Evolutionary conservation across 2,888 invertebrate species (phyloP).

Genomic region (Monoplex corrugatus): DNA sequence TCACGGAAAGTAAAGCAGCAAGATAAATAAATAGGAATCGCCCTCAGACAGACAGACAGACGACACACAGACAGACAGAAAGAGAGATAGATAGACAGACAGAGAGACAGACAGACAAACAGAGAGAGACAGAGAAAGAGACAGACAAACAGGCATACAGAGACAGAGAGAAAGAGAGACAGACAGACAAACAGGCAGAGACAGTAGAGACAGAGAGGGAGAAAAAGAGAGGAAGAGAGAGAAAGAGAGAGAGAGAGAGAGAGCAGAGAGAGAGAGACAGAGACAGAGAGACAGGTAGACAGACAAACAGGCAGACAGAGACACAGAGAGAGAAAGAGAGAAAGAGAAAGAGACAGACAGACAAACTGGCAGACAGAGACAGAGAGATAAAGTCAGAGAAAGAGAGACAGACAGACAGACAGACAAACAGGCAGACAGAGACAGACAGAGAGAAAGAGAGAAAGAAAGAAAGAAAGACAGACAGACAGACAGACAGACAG

Average conservation of each 20-base stretch:
- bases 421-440: too few species aligned
- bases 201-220: too few species aligned
- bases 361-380: neutral
- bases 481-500: too few species aligned
- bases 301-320: neutral
- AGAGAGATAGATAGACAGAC: too few species aligned
- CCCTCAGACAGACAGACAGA: neutral
- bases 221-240: neutral
- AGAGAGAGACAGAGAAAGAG: neutral
- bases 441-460: too few species aligned
- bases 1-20: too few species aligned
- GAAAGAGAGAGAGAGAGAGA: slow-evolving; percentile 15
- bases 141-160: neutral
- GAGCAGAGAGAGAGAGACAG: neutral
- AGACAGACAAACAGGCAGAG: neutral
- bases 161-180: neutral
- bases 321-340: neutral
- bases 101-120: too few species aligned
- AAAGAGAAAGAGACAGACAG: neutral
- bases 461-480: too few species aligned
- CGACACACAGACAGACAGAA: too few species aligned
- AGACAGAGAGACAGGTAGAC: slow-evolving; percentile 1
- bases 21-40: too few species aligned
- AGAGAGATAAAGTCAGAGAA: too few species aligned
- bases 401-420: too few species aligned